phyloP scores from a whole-genome alignment of 1,140 invertebrate species.

The Drosophila nigromelanica region DNA sequence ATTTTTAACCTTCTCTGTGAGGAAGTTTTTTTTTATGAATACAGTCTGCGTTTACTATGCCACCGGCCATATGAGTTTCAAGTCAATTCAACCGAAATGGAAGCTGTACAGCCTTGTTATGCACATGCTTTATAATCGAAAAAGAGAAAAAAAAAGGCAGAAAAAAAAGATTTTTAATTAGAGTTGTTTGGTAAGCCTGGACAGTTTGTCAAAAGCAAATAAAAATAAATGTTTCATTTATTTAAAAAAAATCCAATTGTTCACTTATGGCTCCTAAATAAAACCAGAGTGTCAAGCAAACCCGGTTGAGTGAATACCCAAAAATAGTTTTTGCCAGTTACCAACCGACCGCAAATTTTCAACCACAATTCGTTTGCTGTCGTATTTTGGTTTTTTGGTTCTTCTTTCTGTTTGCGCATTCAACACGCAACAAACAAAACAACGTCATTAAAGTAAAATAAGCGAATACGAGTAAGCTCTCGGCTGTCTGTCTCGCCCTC shows the following conservation, averaged over 20 bases:
- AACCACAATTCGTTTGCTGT: conserved; percentile 12
- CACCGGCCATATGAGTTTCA: neutral
- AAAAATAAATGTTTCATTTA: neutral
- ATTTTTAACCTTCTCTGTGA: conserved; percentile 3
- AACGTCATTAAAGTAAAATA: conserved; percentile 71
- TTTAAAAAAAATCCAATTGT: conserved; percentile 9
- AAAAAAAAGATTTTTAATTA: neutral
- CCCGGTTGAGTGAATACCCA: conserved; percentile 10
- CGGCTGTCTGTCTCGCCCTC: conserved; percentile 5
- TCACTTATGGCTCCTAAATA: neutral
- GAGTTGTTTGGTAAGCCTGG: neutral
- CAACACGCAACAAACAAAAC: conserved; percentile 58
- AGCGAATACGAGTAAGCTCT: conserved; percentile 43
- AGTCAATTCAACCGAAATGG: neutral
- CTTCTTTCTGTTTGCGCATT: neutral
- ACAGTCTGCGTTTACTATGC: neutral
- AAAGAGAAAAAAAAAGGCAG: neutral
- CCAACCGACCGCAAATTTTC: conserved; percentile 28
- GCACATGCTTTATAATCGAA: too few relatives aligned
- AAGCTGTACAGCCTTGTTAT: neutral
- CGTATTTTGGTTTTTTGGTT: neutral
- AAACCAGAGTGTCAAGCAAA: conserved; percentile 9
- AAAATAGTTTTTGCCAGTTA: conserved; percentile 18
- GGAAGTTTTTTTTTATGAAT: conserved; percentile 3
- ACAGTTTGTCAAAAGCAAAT: neutral